phyloP scores from a whole-genome alignment of 2,113 vertebrate species.

The Bostrychus sinensis region DNA sequence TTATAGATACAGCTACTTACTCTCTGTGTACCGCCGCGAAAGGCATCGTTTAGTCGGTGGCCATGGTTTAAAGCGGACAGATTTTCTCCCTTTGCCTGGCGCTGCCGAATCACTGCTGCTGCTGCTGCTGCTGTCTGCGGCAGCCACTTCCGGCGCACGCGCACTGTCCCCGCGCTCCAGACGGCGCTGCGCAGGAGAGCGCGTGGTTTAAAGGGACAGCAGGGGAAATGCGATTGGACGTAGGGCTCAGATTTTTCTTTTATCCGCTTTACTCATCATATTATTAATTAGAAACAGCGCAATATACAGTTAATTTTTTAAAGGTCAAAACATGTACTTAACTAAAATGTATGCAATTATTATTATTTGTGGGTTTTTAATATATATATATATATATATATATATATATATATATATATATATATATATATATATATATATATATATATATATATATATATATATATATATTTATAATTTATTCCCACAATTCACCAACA shows the following conservation, averaged over 20 bases:
- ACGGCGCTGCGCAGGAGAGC: conserved; percentile 44
- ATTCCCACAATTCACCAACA: no score
- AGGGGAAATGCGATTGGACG: conserved; percentile 14
- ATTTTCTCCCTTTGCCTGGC: conserved; percentile 74
- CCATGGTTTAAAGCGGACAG: conserved; percentile 75
- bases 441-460: no score
- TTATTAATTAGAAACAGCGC: background rate
- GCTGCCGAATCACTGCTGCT: conserved; percentile 84
- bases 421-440: no score
- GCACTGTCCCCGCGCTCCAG: conserved; percentile 48
- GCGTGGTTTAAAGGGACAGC: conserved; percentile 63
- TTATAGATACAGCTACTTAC: conserved; percentile 72
- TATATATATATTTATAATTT: no score
- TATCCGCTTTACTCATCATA: background rate
- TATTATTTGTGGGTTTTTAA: no score
- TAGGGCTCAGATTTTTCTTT: background rate
- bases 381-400: no score
- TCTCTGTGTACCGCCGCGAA: conserved; percentile 72
- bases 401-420: no score
- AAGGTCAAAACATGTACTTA: no score
- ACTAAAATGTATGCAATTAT: no score
- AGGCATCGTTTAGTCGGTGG: conserved; percentile 76
- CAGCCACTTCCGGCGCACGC: conserved; percentile 84
- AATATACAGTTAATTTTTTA: background rate
- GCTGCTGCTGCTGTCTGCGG: conserved; percentile 84